Base-by-base conservation (phyloP, 2,113 vertebrate genomes). In the Hippopotamus amphibius region DNA sequence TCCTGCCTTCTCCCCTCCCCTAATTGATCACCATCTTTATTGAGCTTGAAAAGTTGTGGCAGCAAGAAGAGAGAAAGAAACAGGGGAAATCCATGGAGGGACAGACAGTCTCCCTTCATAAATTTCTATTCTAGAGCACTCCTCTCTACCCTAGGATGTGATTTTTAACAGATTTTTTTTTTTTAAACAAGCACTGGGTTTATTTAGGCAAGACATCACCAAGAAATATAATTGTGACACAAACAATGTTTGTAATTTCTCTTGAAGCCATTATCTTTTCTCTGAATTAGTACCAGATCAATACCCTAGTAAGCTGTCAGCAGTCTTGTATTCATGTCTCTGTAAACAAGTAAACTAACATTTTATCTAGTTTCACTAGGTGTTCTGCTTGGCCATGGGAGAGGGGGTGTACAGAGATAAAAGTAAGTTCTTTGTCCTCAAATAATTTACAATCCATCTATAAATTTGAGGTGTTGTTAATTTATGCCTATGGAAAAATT, bases 251-350 rank as follows among this genome's bases (percentile, higher is more conserved):
- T 79, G 41, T 96, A 95, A 95, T 96, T 96, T 96, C 83, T 93
- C 85, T 76, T 69, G 46, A 61, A n/a, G 66, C 72, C 66, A 93
- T 94, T 97, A 88, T 97, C 77, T 98, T 96, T 96, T 80, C 85
- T 92, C 85, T 90, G 61, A 97, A 97, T 96, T 96, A 97, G 68
- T 92, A 61, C 88, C 66, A 93, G 92, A 97, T 97, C 96, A 88
- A 97, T 97, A 96, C 50, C 28, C 37, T 83, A 85, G 88, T 88
- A 91, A 93, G 88, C 22, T 79, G 57, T 96, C 85, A 82, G 93
- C 50, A 57, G n/a, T 55, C 48, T 79, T 96, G 57, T 61, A 88
- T 19, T 79, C 84, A 97, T 90, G 77, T 92, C 53, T 97, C 43
- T 95, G 68, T 91, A 94, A 95, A 94, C 81, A 96, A 90, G 86